Evolutionary conservation across 2,797 vertebrate species (phyloP).

Genomic region (Pipistrellus pipistrellus): DNA sequence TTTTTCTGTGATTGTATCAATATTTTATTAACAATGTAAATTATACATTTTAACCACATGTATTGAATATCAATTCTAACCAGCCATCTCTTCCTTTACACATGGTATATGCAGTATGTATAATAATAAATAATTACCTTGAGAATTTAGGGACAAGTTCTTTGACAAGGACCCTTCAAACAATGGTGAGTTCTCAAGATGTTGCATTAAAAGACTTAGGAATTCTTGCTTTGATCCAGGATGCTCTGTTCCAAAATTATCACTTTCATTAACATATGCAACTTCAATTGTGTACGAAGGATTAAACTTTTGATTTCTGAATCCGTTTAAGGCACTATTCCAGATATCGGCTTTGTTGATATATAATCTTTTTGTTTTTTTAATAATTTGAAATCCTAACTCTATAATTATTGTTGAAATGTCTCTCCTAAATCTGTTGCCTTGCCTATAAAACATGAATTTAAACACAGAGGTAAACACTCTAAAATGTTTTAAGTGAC

Average conservation of each 20-base stretch:
- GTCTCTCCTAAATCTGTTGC: constrained; percentile 84
- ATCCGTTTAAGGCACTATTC: constrained; percentile 91
- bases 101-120: constrained; percentile 39
- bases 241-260: constrained; percentile 59
- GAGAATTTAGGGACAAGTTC: constrained; percentile 93
- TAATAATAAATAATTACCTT: constrained; percentile 89
- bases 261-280: constrained; percentile 86
- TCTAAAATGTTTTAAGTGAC: constrained; percentile 63
- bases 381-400: constrained; percentile 88
- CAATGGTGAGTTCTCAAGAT: constrained; percentile 92
- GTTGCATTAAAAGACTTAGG: constrained; percentile 91
- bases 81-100: constrained; percentile 29
- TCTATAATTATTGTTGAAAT: constrained; percentile 87
- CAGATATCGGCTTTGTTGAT: constrained; percentile 89
- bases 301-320: constrained; percentile 91
- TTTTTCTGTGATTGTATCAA: constrained; percentile 39
- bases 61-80: constrained; percentile 48
- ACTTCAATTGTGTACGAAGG: constrained; percentile 91
- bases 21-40: constrained; percentile 59
- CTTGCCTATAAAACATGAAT: constrained; percentile 85
- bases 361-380: constrained; percentile 85
- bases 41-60: neutral
- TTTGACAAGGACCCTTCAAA: constrained; percentile 94
- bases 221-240: constrained; percentile 89
- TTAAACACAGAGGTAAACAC: constrained; percentile 74